phyloP scores from a whole-genome alignment of 2,113 vertebrate genomes.

The Zosterops japonicus region DNA sequence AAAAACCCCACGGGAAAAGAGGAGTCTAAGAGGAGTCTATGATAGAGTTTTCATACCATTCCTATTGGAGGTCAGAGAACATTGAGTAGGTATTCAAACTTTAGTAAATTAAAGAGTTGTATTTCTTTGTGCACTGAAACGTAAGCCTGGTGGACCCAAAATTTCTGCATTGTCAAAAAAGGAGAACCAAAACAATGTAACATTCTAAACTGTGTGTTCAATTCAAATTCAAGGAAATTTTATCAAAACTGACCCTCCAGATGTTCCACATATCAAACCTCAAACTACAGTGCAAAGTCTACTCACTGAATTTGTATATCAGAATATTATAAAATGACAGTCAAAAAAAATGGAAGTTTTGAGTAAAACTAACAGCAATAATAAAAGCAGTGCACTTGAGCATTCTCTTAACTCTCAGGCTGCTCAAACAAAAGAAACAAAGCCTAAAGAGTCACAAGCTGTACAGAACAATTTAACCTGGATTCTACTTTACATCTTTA shows the following conservation, averaged over 20 bases:
- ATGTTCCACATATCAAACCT: not conserved
- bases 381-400: not conserved
- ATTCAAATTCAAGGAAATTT: not conserved
- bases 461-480: not conserved
- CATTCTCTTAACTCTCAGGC: not conserved
- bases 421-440: not conserved
- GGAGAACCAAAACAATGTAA: not conserved
- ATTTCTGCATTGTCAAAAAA: not conserved
- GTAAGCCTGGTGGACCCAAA: not conserved
- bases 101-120: not conserved
- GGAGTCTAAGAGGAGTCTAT: not conserved
- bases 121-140: not conserved
- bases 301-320: not conserved
- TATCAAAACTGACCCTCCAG: not conserved
- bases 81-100: not conserved
- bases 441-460: not conserved
- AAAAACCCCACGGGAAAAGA: fast-evolving
- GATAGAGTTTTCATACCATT: not conserved
- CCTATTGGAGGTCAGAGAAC: not conserved
- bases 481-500: not conserved
- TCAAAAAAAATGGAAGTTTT: not conserved
- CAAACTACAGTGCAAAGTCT: not conserved
- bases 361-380: not conserved
- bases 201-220: not conserved
- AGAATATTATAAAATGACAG: not conserved